Evolutionary conservation across 1,140 invertebrate species (phyloP).

Genomic region (Neodiprion fabricii): DNA sequence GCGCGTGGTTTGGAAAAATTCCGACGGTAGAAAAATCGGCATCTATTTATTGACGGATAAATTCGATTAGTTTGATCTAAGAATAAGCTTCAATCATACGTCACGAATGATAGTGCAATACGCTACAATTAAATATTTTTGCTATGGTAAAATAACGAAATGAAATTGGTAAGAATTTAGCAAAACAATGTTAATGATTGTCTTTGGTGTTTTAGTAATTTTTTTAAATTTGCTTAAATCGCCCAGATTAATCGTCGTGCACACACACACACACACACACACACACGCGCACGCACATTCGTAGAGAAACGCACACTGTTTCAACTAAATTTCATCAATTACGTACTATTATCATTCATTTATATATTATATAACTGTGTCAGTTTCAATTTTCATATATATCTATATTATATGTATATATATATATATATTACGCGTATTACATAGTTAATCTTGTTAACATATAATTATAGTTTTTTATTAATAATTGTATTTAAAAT

Average conservation of each 20-base stretch:
- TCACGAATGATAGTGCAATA: no score
- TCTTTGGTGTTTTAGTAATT: not conserved
- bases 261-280: not conserved
- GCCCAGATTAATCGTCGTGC: not conserved
- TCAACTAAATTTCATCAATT: not conserved
- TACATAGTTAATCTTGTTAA: no score
- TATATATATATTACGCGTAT: not conserved
- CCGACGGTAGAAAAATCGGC: not conserved
- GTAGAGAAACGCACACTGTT: not conserved
- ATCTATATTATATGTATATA: not conserved
- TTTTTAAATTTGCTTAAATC: not conserved
- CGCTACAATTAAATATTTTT: no score
- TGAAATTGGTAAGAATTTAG: not conserved
- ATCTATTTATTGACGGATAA: not conserved
- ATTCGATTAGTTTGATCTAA: no score
- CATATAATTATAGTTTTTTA: no score
- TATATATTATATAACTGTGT: not conserved
- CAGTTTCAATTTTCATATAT: not conserved
- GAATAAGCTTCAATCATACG: no score
- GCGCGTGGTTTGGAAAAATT: not conserved
- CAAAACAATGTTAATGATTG: conserved; percentile 2
- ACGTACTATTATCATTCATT: not conserved
- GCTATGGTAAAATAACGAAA: no score
- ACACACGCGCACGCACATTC: not conserved
- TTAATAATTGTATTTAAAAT: no score